Evolutionary conservation across 2,113 vertebrate genomes (phyloP), one percentile per base, ranked within the genome.

Genomic region (Chrysochloris asiatica): DNA sequence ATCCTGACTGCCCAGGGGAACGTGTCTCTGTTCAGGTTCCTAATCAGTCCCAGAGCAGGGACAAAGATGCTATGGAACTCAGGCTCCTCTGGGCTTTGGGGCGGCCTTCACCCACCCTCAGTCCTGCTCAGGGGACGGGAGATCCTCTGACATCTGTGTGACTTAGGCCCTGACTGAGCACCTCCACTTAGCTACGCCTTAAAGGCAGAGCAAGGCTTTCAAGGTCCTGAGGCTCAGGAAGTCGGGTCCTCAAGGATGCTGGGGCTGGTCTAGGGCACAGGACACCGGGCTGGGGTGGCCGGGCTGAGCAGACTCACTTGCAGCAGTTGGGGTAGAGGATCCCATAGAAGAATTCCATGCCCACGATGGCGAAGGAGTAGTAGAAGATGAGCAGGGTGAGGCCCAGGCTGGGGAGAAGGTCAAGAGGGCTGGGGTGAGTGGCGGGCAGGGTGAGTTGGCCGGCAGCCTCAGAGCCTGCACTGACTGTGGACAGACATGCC

Each of bases 331-430:
- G 99, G 96, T 98, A 98, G 92, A 99, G 97, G 36, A 98, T 98
- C 0, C 98, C 98, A 16, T 98, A 99, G 50, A 99, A 99, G 97
- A 99, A 99, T 95, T 99, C 99, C 99, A 99, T 99, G 94, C 99
- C 99, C 92, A 99, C 98, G 8, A 99, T 99, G 96, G 99, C 99
- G 90, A 99, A 99, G 87, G 99, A 99, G 82, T 99, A 99, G 97
- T 99, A 99, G 97, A 99, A 99, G 97, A 99, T 99, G 91, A 99
- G 98, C 93, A 99, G 97, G 2, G 99, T 99, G 94, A 99, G 97
- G 43, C 98, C 99, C 89, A 99, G 98, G 97, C 99, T 99, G 95
- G 63, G 96, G 93, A 86, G 92, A 80, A 97, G 67, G 94, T 36
- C 93, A 89, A 76, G 93, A 71, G 83, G 69, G n/a, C 43, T 52